Evolutionary conservation across 2,113 vertebrate species (phyloP), one percentile per base, ranked within the genome.

Genomic region (Rhinichthys klamathensis): DNA sequence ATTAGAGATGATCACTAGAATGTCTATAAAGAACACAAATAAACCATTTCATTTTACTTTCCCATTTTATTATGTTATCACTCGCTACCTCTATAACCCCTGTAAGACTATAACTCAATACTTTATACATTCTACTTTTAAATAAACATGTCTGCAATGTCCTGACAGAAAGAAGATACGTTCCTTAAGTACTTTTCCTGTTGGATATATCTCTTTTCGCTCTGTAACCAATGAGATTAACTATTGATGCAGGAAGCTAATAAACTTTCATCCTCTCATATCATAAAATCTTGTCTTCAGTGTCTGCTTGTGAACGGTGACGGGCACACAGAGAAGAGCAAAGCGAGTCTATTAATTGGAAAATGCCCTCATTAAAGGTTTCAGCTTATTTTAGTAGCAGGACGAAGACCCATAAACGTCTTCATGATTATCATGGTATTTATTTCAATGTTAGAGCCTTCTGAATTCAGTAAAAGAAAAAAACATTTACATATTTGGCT

Each of bases 261-360:
- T 69, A 85, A 77, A 78, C 70, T 35, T 85, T 84, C 49, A 77
- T 61, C 60, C 79, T 60, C 78, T 63, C 63, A 63, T 78, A 70
- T 77, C 86, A 76, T 87, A 77, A 87, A 87, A 80, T 67, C 65
- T 27, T 8, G 51, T 41, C 79, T 49, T 82, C 80, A 87, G 78
- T 83, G 54, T 67, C 80, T 73, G 80, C 72, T 83, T 82, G 78
- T 44, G 18, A 69, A 58, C 41, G 74, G 72, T 87, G 77, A 84
- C 35, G 54, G 74, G 82, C 76, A 70, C 58, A 80, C 69, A 69
- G 58, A 74, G 65, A 58, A 54, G 13, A 84, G 21, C 51, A 63
- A 41, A 87, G 49, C 51, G 46, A 70, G 38, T 54, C 65, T 21
- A 44, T 73, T 84, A 73, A 82, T 69, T 27, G 74, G 75, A 35